These are phyloP conservation scores for Bos taurus DNA, from an alignment of 2,113 vertebrate genomes.

Conservation along the genomic window ARS-UCD2.0 NC_037351.1:44348501-44349000, in stretches of 20 bases:
- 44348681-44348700: conserved; percentile 90
- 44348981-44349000: not conserved
- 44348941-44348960: not conserved
- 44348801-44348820: conserved; percentile 99
- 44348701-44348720: conserved; percentile 86
- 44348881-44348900: conserved; percentile 62
- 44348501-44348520: not conserved
- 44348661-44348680: conserved; percentile 82
- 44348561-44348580: conserved; percentile 86
- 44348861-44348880: not conserved
- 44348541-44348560: conserved; percentile 78
- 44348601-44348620: conserved; percentile 86
- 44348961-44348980: not conserved
- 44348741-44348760: conserved; percentile 89
- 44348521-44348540: conserved; percentile 71
- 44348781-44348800: conserved; percentile 98
- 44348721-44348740: conserved; percentile 90
- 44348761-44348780: conserved; percentile 89
- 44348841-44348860: conserved; percentile 42
- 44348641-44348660: conserved; percentile 88
- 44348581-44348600: conserved; percentile 82
- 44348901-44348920: not conserved
- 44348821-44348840: conserved; percentile 88
- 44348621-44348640: conserved; percentile 85
- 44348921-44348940: not conserved